Evolutionary conservation across 1,140 invertebrate genomes (phyloP).

Genomic region (Cryptotermes secundus): DNA sequence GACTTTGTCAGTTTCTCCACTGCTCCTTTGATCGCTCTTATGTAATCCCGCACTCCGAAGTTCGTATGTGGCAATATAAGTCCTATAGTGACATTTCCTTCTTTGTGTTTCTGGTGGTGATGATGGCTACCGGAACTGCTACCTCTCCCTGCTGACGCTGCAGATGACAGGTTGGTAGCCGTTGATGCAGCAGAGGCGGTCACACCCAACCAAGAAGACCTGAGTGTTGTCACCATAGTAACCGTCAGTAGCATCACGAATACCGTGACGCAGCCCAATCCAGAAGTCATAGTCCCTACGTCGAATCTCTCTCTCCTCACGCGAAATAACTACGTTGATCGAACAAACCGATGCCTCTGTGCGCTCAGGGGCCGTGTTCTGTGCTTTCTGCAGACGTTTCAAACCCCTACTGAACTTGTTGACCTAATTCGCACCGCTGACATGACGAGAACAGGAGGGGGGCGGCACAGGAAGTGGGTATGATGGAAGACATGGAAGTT

Average conservation of each 20-base stretch:
- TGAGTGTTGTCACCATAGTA: not conserved
- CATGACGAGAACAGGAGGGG: not conserved
- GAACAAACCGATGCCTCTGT: not conserved
- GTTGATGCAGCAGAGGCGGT: not conserved
- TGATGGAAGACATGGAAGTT: not conserved
- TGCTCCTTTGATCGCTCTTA: constrained; percentile 63
- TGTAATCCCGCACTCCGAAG: constrained; percentile 66
- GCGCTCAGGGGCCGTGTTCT: too few relatives aligned
- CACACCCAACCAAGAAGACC: not conserved
- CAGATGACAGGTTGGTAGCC: not conserved
- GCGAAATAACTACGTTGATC: not conserved
- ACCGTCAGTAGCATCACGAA: not conserved
- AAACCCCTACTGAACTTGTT: too few relatives aligned
- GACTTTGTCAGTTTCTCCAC: constrained; percentile 59
- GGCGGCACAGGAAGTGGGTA: not conserved
- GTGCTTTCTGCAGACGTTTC: too few relatives aligned
- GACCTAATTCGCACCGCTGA: too few relatives aligned
- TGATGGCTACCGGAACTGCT: not conserved
- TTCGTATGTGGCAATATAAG: constrained; percentile 65
- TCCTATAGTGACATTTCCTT: constrained; percentile 54
- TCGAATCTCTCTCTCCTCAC: not conserved
- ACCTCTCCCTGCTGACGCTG: not conserved
- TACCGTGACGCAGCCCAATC: not conserved
- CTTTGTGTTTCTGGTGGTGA: not conserved
- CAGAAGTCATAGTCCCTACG: not conserved